These are phyloP conservation scores for Propithecus deckenii DNA, from an alignment of 2,797 vertebrate species.

Conservation along the genomic window DNA sequence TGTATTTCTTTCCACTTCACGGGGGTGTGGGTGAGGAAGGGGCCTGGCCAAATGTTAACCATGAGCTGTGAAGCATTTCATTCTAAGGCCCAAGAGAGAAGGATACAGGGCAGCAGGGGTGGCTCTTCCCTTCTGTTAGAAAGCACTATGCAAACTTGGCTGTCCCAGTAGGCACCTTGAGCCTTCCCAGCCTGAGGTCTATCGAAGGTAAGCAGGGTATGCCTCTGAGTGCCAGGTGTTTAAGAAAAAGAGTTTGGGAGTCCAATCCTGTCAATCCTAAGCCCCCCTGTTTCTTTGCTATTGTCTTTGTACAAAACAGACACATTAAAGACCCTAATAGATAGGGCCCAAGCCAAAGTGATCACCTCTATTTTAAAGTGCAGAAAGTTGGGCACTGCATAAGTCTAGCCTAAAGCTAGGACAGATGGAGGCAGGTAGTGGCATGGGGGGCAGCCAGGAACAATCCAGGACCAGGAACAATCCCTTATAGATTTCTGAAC, in stretches of 20 bases:
- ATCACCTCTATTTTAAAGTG: not conserved
- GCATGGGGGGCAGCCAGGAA: not conserved
- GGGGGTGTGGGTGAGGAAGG: not conserved
- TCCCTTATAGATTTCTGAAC: not conserved
- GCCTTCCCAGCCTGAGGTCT: conserved; percentile 6
- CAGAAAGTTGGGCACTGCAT: not conserved
- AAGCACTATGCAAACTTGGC: not conserved
- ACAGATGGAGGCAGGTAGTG: not conserved
- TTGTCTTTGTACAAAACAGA: conserved; percentile 1
- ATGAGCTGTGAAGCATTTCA: not conserved
- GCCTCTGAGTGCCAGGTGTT: conserved; percentile 75
- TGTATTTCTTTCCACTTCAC: conserved; percentile 58
- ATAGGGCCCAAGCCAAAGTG: not conserved
- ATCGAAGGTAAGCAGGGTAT: conserved; percentile 68
- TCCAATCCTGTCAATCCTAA: not conserved
- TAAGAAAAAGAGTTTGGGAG: conserved; percentile 50
- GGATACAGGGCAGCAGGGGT: not conserved
- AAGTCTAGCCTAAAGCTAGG: not conserved
- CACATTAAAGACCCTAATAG: not conserved
- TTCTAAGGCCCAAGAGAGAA: not conserved
- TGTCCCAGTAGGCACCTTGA: conserved; percentile 5
- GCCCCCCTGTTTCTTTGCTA: not conserved
- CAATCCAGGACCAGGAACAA: not conserved
- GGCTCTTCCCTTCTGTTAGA: not conserved
- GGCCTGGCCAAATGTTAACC: not conserved